Conservation (phyloP, 1,140 invertebrate species). For the Brachionus paranguensis region DNA sequence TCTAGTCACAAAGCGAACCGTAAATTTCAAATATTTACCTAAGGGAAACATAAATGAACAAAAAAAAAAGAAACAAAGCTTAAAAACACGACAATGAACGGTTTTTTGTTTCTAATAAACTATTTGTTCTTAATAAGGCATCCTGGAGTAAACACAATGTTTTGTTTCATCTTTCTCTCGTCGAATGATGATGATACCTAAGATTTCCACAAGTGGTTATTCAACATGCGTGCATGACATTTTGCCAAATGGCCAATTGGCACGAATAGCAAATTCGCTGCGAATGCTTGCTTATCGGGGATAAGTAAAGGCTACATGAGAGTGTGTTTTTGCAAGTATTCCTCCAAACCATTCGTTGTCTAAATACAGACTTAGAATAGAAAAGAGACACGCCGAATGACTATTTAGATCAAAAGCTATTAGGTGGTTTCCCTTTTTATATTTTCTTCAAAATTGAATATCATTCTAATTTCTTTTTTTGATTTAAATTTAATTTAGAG, state of each 20-base stretch:
- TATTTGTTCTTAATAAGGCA: conserved; percentile 32
- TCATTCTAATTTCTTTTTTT: background rate
- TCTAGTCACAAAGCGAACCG: conserved; percentile 19
- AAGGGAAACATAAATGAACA: background rate
- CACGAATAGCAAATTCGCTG: conserved; percentile 20
- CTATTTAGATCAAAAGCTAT: background rate
- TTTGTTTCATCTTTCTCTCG: background rate
- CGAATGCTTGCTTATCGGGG: background rate
- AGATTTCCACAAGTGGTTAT: background rate
- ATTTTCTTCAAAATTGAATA: background rate
- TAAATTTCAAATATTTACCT: conserved; percentile 32
- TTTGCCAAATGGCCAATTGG: background rate
- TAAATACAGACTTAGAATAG: background rate
- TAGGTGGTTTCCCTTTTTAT: background rate
- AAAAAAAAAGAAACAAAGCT: background rate
- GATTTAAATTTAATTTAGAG: background rate
- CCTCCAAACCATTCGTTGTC: background rate
- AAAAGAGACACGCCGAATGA: background rate
- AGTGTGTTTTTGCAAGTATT: background rate
- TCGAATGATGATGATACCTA: background rate
- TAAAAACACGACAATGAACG: conserved; percentile 3
- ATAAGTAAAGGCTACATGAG: background rate
- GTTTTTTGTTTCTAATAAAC: background rate
- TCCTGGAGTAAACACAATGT: background rate
- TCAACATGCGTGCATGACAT: background rate